Conservation (phyloP, 1,140 invertebrate species). For the Phymastichus coffea region DNA sequence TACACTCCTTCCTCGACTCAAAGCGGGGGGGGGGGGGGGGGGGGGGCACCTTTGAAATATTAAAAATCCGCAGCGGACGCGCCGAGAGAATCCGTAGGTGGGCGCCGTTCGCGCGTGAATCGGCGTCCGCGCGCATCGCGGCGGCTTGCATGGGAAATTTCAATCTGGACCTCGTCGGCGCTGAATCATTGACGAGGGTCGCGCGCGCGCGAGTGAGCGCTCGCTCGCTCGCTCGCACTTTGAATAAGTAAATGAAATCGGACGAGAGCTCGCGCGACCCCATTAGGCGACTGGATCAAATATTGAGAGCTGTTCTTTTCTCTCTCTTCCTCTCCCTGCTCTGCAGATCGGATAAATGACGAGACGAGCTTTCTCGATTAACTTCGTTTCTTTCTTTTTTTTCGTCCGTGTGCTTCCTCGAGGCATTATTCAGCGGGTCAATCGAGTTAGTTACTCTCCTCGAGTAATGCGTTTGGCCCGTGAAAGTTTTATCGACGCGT, state of each 20-base stretch:
- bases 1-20: too few species aligned
- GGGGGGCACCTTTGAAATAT: too few species aligned
- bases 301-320: slow-evolving; percentile 22
- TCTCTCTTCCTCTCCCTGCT: slow-evolving; percentile 20
- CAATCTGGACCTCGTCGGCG: slow-evolving; percentile 48
- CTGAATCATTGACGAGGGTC: slow-evolving; percentile 55
- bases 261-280: slow-evolving; percentile 41
- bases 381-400: background rate
- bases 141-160: slow-evolving; percentile 52
- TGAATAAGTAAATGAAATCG: slow-evolving; percentile 52
- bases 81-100: too few species aligned
- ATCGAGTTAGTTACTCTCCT: too few species aligned
- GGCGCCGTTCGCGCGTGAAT: too few species aligned
- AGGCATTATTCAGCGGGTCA: too few species aligned
- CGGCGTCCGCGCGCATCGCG: slow-evolving; percentile 24
- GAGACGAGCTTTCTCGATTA: slow-evolving; percentile 5
- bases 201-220: slow-evolving; percentile 6
- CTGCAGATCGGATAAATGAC: background rate
- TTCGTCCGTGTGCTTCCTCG: background rate
- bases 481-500: too few species aligned
- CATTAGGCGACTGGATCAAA: slow-evolving; percentile 40
- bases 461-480: too few species aligned
- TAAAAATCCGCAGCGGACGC: slow-evolving; percentile 41
- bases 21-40: too few species aligned
- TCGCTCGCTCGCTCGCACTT: slow-evolving; percentile 20